These are phyloP conservation scores for Bradysia coprophila DNA, from an alignment of 1,140 invertebrate genomes.

Conservation along the genomic window DNA sequence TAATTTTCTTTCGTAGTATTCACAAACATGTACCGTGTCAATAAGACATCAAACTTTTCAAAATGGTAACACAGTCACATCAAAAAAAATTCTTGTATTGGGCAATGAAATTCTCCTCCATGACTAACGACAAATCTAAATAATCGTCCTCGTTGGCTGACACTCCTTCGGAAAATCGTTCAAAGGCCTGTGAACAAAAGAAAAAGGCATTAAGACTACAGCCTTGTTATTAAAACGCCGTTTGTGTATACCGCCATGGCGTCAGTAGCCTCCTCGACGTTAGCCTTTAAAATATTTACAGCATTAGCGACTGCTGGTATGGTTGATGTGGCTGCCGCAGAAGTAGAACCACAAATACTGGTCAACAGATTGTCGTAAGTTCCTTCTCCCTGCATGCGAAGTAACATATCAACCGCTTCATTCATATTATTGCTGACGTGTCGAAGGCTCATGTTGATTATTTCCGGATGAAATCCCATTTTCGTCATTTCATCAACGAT, in stretches of 20 bases:
- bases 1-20: too few species aligned
- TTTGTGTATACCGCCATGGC: slow-evolving; percentile 8
- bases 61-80: too few species aligned
- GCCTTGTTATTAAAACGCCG: slow-evolving; percentile 8
- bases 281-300: slow-evolving; percentile 8
- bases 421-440: slow-evolving; percentile 31
- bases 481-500: slow-evolving; percentile 25
- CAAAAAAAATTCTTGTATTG: slow-evolving; percentile 31
- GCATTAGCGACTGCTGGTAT: slow-evolving; percentile 1
- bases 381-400: slow-evolving; percentile 8
- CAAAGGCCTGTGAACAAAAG: slow-evolving; percentile 23
- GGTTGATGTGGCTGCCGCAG: neutral
- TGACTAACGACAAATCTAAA: slow-evolving; percentile 32
- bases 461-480: slow-evolving; percentile 37
- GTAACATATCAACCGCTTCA: slow-evolving; percentile 33
- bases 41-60: too few species aligned
- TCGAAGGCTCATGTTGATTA: slow-evolving; percentile 31
- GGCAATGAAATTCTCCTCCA: slow-evolving; percentile 36
- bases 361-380: neutral
- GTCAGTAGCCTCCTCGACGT: slow-evolving; percentile 3
- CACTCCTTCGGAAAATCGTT: slow-evolving; percentile 35
- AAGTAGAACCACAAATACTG: neutral
- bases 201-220: neutral
- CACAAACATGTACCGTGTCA: too few species aligned
- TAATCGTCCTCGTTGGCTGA: slow-evolving; percentile 37